Evolutionary conservation across 2,888 invertebrate species (phyloP).

Genomic region (Rhamphomyia laevipes): DNA sequence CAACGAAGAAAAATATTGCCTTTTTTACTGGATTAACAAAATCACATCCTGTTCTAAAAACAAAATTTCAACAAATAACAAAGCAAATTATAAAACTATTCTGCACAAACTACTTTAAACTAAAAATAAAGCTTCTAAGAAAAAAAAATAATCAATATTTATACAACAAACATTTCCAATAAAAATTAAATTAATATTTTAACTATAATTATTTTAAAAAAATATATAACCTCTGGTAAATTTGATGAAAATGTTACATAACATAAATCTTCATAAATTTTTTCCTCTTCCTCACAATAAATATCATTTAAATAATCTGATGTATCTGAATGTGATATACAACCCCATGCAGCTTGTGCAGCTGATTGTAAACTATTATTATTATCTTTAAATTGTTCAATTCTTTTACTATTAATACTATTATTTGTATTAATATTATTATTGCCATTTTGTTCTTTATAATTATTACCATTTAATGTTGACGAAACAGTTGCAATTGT

Average conservation of each 20-base stretch:
- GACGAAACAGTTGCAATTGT: background rate
- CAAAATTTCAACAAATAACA: too few relatives aligned
- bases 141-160: too few relatives aligned
- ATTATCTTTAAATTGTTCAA: slow-evolving; percentile 11
- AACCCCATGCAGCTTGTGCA: slow-evolving; percentile 24
- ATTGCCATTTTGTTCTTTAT: background rate
- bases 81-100: too few relatives aligned
- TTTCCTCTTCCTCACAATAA: slow-evolving; percentile 50
- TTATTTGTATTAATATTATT: background rate
- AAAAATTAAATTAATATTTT: background rate
- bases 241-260: slow-evolving; percentile 68
- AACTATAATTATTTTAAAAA: background rate
- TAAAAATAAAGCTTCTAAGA: too few relatives aligned
- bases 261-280: slow-evolving; percentile 80
- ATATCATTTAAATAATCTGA: slow-evolving; percentile 32
- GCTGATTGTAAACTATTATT: slow-evolving; percentile 28
- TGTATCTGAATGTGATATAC: slow-evolving; percentile 22
- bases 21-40: too few relatives aligned
- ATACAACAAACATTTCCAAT: background rate
- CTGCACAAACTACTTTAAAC: too few relatives aligned
- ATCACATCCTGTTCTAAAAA: too few relatives aligned
- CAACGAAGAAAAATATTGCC: too few relatives aligned
- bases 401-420: background rate
- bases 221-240: slow-evolving; percentile 48
- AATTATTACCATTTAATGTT: background rate